phyloP scores from a whole-genome alignment of 2,113 vertebrate genomes.

The Anolis carolinensis region DNA sequence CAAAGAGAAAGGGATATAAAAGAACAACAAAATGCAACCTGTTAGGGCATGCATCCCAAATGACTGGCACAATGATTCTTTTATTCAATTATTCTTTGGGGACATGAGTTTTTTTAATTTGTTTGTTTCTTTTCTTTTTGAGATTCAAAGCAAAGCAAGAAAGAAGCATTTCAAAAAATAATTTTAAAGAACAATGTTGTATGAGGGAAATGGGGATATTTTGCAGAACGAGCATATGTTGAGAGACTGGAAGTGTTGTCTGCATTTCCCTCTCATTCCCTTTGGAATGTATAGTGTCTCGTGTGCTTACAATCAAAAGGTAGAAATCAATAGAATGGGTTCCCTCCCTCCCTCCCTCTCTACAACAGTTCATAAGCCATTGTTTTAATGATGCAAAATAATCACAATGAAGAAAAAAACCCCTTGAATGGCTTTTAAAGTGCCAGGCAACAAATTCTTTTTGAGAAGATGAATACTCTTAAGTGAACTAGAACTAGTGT shows the following conservation, averaged over 20 bases:
- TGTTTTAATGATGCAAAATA: neutral
- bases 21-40: neutral
- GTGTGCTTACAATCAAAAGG: neutral
- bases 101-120: neutral
- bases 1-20: neutral
- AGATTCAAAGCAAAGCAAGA: too few relatives aligned
- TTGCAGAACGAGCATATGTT: fast-evolving
- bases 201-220: neutral
- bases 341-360: neutral
- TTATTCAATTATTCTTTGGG: slow-evolving; percentile 27
- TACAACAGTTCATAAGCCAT: neutral
- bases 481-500: neutral
- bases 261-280: neutral
- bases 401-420: neutral
- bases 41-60: neutral
- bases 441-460: neutral
- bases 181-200: too few relatives aligned
- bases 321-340: neutral
- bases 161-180: too few relatives aligned
- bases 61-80: neutral
- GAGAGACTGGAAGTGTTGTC: fast-evolving
- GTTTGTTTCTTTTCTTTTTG: too few relatives aligned
- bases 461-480: neutral
- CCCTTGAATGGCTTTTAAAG: neutral
- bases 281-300: neutral